These are phyloP conservation scores for Melanaphis sacchari DNA, from an alignment of 1,140 invertebrate species.

Conservation along the genomic window DNA sequence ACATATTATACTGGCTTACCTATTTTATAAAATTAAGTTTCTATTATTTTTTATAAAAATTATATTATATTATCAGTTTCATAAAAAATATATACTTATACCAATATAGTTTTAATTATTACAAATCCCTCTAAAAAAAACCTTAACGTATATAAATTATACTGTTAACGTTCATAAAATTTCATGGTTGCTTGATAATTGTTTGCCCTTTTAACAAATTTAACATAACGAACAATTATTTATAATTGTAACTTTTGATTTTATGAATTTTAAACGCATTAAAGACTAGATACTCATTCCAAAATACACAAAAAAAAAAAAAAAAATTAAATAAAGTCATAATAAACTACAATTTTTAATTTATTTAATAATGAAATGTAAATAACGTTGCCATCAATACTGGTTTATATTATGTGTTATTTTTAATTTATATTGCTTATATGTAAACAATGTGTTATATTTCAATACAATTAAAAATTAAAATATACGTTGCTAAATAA, in stretches of 20 bases:
- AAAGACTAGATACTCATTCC: background rate
- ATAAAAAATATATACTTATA: too few species aligned
- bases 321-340: background rate
- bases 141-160: too few species aligned
- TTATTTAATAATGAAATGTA: background rate
- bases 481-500: background rate
- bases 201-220: background rate
- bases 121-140: too few species aligned
- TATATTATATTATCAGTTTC: too few species aligned
- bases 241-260: background rate
- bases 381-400: background rate
- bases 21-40: too few species aligned
- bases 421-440: background rate
- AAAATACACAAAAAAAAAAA: background rate
- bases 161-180: background rate
- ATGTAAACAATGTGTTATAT: background rate
- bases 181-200: background rate
- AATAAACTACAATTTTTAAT: conserved; percentile 1
- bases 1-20: too few species aligned
- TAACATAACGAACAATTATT: background rate
- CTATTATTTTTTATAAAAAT: background rate
- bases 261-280: too few species aligned
- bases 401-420: background rate
- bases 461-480: background rate
- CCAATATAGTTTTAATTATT: too few species aligned